A percentile compares a stretch with the other conserved stretches of the same genome.
Conservation (phyloP, 2,113 vertebrate species). For the Mus pahari region DNA sequence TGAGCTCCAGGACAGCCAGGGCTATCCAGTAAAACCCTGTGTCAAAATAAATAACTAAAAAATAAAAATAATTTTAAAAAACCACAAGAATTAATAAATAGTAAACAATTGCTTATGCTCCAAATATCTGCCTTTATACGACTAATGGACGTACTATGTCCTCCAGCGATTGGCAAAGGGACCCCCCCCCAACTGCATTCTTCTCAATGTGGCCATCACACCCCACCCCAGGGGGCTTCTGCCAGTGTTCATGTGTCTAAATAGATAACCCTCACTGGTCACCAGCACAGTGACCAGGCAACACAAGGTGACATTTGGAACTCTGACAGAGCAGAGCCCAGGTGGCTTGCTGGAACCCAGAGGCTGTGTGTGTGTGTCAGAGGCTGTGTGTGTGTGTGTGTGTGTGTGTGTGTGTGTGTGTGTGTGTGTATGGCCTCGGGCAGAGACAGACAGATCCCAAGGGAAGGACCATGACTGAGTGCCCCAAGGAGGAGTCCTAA, state of each 20-base stretch:
- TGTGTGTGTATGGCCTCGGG: too few relatives aligned
- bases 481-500: accelerated
- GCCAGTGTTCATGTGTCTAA: background rate
- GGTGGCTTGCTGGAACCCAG: background rate
- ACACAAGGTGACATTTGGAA: too few relatives aligned
- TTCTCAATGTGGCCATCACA: background rate
- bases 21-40: background rate
- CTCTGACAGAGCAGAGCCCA: background rate
- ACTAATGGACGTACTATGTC: background rate
- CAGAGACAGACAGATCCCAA: accelerated
- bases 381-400: background rate
- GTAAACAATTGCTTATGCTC: too few relatives aligned
- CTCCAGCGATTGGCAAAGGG: background rate
- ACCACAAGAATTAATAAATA: background rate
- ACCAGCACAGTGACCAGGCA: background rate
- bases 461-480: accelerated
- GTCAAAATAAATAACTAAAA: background rate
- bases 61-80: background rate
- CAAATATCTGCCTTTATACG: background rate
- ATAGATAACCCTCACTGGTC: background rate
- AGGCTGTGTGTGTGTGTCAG: background rate
- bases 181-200: background rate
- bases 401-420: too few relatives aligned
- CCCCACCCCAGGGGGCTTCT: background rate
- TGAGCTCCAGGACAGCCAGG: background rate